Percentiles rank a stretch among this genome's conserved stretches.
These are phyloP conservation scores for Eupsilia transversa DNA, from an alignment of 2,888 invertebrate genomes.

Conservation along the genomic window DNA sequence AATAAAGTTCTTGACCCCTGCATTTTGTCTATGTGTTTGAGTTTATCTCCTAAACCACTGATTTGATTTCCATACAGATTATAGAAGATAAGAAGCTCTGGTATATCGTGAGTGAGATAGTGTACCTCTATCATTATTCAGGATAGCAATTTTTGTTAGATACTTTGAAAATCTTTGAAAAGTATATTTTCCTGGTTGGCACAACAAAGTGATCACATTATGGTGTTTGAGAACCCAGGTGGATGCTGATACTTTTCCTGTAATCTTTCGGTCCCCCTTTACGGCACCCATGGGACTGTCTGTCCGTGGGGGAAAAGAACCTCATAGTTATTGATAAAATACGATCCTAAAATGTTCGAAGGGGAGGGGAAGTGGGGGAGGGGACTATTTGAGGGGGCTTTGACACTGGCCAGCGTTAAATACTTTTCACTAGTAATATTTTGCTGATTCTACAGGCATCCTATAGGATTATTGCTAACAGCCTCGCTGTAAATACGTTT, in stretches of 20 bases:
- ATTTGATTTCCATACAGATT: background rate
- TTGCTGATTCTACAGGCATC: slow-evolving; percentile 9
- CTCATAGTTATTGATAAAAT: slow-evolving; percentile 64
- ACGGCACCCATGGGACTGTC: slow-evolving; percentile 30
- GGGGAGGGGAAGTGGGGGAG: background rate
- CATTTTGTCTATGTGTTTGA: background rate
- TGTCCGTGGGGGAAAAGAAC: slow-evolving; percentile 22
- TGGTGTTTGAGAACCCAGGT: slow-evolving; percentile 25
- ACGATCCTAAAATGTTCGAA: slow-evolving; percentile 39
- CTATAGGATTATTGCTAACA: slow-evolving; percentile 40
- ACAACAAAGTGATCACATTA: slow-evolving; percentile 18
- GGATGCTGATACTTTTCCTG: slow-evolving; percentile 1
- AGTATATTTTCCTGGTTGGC: background rate
- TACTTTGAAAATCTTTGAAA: background rate
- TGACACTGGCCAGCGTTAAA: slow-evolving; percentile 17
- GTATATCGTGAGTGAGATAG: background rate
- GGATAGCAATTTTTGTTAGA: background rate
- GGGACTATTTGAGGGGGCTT: slow-evolving; percentile 9
- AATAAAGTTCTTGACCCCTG: background rate
- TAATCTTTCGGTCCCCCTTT: slow-evolving; percentile 17
- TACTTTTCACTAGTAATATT: slow-evolving; percentile 47
- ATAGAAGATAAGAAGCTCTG: background rate
- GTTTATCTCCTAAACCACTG: background rate
- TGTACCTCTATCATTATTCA: background rate
- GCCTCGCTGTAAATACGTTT: background rate